Evolutionary conservation across 2,113 vertebrate species (phyloP).

Genomic region (Melospiza melodia): DNA sequence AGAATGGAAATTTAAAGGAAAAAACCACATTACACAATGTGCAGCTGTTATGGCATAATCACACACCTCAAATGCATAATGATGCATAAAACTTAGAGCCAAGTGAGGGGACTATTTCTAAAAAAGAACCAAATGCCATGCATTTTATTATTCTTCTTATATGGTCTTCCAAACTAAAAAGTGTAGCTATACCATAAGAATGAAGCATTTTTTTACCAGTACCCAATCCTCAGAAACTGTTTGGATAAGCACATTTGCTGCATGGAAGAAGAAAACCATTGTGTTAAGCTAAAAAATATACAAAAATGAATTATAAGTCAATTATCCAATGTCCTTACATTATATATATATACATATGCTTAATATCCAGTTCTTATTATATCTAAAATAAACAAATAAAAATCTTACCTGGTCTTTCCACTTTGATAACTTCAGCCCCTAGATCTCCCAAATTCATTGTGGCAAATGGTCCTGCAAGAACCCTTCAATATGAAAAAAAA

Average conservation of each 20-base stretch:
- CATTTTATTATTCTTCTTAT: not conserved
- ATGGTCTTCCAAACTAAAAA: not conserved
- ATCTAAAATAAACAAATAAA: not conserved
- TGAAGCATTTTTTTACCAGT: not conserved
- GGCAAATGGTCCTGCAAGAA: constrained; percentile 93
- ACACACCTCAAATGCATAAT: not conserved
- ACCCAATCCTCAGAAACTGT: not conserved
- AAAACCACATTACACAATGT: not conserved
- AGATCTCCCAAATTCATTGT: constrained; percentile 97
- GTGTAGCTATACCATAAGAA: not conserved
- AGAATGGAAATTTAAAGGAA: not conserved
- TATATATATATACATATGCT: not conserved
- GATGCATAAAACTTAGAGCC: not conserved
- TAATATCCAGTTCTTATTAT: not conserved
- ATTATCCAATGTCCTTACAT: not conserved
- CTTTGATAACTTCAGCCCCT: constrained; percentile 95
- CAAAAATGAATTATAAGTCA: not conserved
- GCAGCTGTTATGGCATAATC: not conserved
- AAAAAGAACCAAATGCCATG: not conserved
- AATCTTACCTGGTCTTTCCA: constrained; percentile 88
- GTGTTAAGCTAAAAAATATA: not conserved
- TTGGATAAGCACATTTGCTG: not conserved
- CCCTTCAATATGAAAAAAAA: constrained; percentile 73
- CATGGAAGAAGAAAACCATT: not conserved
- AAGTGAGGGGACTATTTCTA: not conserved